Base-by-base conservation (phyloP, 2,888 invertebrate species). In the Nymphalis c-album region DNA sequence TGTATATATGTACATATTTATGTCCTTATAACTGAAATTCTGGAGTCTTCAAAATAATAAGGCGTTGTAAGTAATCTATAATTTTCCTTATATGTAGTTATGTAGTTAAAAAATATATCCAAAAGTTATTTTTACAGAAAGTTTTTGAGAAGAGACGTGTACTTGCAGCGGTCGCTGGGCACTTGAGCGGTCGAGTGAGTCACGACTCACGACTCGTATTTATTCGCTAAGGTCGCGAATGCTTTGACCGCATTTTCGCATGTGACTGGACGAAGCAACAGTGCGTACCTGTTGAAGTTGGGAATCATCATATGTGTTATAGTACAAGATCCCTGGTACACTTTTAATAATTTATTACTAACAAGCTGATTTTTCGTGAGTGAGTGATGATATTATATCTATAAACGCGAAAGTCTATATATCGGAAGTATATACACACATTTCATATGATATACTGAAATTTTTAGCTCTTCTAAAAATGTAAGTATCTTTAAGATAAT, bases 221-320 rank as follows among this genome's bases (percentile, higher is more conserved):
- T 51, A 60, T 60, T 60, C 45, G 64, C 48, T 58, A 64, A 60
- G 46, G 60, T 59, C 59, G 65, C 61, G 62, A 68, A 69, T 62
- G n/a, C 58, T 65, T 59, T 69, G 64, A 62, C 64, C 68, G 61
- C 53, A 53, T 63, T 62, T 65, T 62, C 62, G 35, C 26, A 62
- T 62, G 62, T 62, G 40, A 65, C 62, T 62, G 50, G 58, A 48
- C 53, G 63, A 48, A 69, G 69, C 69, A 66, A 69, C 66, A 69
- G 60, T 59, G 59, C 48, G 51, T 65, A 69, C 65, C 65, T 69
- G 69, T 69, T 69, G 65, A 63, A 47, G 18, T 46, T 46, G 58
- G 31, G 16, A 26, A 51, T 47, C 10, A 55, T 55, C 53, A 55
- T 7, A 55, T 55, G 26, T 53, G 26, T 4, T n/a, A 48, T 6